These are phyloP conservation scores for Elysia crispata DNA, from an alignment of 2,888 invertebrate genomes.

Conservation along the genomic window DNA sequence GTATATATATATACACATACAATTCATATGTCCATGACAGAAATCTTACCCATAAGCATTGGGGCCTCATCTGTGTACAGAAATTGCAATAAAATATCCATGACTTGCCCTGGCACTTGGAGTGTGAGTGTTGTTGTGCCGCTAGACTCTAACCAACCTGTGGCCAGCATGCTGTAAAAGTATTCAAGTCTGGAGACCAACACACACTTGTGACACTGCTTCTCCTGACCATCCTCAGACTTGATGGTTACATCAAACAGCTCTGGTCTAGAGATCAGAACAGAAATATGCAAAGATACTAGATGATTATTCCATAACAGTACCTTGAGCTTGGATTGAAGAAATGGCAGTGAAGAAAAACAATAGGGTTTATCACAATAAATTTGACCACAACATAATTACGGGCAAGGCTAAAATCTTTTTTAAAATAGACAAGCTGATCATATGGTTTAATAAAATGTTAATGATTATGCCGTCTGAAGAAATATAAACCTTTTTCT, in stretches of 20 bases:
- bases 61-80: slow-evolving; percentile 86
- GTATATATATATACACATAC: no score
- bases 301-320: no score
- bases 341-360: no score
- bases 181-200: slow-evolving; percentile 89
- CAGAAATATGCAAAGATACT: no score
- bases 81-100: slow-evolving; percentile 85
- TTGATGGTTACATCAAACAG: slow-evolving; percentile 83
- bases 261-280: slow-evolving; percentile 68
- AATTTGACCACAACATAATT: no score
- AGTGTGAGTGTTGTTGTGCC: slow-evolving; percentile 80
- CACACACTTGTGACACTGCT: slow-evolving; percentile 88
- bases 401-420: no score
- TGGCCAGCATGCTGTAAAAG: slow-evolving; percentile 89
- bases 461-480: no score
- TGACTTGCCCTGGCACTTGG: slow-evolving; percentile 82
- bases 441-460: no score
- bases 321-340: neutral
- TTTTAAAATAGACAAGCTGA: no score
- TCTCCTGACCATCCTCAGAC: slow-evolving; percentile 76
- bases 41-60: slow-evolving; percentile 64
- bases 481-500: no score
- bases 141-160: slow-evolving; percentile 86
- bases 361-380: no score
- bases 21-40: no score